A percentile compares a stretch with the other conserved stretches of the same genome.
phyloP scores from a whole-genome alignment of 1,140 invertebrate species.

The Lysiphlebus fabarum region DNA sequence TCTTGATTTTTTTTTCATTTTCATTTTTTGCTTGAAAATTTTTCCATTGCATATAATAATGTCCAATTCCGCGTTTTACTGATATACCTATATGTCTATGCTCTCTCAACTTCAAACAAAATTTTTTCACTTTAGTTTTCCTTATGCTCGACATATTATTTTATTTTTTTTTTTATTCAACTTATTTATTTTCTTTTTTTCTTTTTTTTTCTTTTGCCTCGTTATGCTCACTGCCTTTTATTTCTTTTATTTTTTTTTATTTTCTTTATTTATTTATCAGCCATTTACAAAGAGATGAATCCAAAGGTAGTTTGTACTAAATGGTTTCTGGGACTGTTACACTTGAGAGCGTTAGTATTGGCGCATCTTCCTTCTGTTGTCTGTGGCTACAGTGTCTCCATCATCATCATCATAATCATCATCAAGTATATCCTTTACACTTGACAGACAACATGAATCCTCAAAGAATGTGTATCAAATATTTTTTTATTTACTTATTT shows the following conservation, averaged over 20 bases:
- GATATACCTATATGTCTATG: slow-evolving; percentile 3
- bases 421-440: neutral
- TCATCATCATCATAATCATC: slow-evolving; percentile 11
- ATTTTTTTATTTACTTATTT: no score
- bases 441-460: no score
- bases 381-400: slow-evolving; percentile 2
- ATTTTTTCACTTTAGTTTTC: slow-evolving; percentile 30
- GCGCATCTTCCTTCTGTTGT: slow-evolving; percentile 29
- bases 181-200: slow-evolving; percentile 6
- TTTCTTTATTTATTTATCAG: slow-evolving; percentile 35
- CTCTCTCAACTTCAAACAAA: slow-evolving; percentile 6
- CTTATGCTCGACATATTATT: slow-evolving; percentile 22
- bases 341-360: slow-evolving; percentile 25
- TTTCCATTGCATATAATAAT: slow-evolving; percentile 15
- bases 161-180: slow-evolving; percentile 7
- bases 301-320: slow-evolving; percentile 21
- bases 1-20: no score
- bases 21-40: neutral
- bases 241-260: slow-evolving; percentile 25
- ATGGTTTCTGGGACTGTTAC: slow-evolving; percentile 40
- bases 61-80: slow-evolving; percentile 18
- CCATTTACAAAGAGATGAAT: slow-evolving; percentile 21
- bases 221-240: neutral
- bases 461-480: no score
- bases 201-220: slow-evolving; percentile 3